phyloP scores from a whole-genome alignment of 2,113 vertebrate species.

The Bambusicola thoracicus region DNA sequence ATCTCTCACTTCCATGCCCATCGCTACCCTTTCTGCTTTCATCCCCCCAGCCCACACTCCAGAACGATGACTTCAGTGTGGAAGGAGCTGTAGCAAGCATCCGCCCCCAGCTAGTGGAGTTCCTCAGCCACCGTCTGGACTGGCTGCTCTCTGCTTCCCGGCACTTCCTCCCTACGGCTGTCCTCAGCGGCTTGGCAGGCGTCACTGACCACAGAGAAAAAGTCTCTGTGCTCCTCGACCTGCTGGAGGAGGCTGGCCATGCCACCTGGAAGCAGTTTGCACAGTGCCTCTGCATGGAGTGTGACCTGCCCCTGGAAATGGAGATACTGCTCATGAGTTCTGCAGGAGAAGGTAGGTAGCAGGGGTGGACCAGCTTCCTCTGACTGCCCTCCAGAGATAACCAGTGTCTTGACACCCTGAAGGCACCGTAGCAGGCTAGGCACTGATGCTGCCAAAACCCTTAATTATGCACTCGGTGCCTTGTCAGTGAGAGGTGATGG shows the following conservation, averaged over 20 bases:
- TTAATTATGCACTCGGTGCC: accelerated
- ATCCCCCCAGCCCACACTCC: neutral
- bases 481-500: neutral
- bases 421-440: neutral
- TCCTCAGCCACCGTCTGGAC: constrained; percentile 53
- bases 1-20: neutral
- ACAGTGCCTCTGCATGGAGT: constrained; percentile 76
- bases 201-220: neutral
- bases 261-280: constrained; percentile 79
- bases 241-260: constrained; percentile 45
- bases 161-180: constrained; percentile 31
- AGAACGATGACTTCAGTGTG: neutral
- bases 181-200: neutral
- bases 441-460: neutral
- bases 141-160: constrained; percentile 49
- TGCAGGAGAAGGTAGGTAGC: constrained; percentile 73
- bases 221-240: constrained; percentile 58
- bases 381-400: neutral
- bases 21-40: neutral
- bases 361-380: neutral
- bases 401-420: accelerated
- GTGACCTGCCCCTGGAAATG: constrained; percentile 81
- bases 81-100: constrained; percentile 42
- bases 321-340: constrained; percentile 81
- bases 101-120: constrained; percentile 64